Base-by-base conservation (phyloP, 2,113 vertebrate genomes). In the Sorex fumeus region DNA sequence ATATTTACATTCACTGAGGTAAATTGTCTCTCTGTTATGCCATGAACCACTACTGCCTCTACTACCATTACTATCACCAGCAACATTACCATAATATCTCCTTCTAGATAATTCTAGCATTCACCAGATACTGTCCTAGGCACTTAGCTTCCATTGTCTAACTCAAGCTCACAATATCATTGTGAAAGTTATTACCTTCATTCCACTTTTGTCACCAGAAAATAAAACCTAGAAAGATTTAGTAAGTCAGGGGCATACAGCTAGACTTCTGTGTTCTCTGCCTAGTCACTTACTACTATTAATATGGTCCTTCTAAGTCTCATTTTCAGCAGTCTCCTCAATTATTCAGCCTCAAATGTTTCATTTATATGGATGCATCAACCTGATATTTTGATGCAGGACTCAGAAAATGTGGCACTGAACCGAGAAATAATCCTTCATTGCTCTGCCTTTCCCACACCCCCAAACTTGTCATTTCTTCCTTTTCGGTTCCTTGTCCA, bases 181-280 rank as follows among this genome's bases (percentile, higher is more conserved):
- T 70, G 34, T 43, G 36, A 34, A 11, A 27, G 30, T 67, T 25
- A 72, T 8, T n/a, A 3, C 12, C 76, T 69, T 82, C 74, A 87
- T 87, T 83, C n/a, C 43, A 36, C 57, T 88, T 90, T 72, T 67
- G 28, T 21, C 53, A 71, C 6, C 3, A 85, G 30, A 12, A 60
- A 70, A 27, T 53, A 8, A 18, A 62, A 23, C 15, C 70, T 2
- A 50, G 53, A 79, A 30, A 91, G 16, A 18, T 9, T 67, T 43
- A 91, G 57, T 23, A 57, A n/a, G 53, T 88, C 32, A 70, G 32
- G 18, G 6, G 3, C 12, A 72, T 10, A 34, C 13, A 88, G 47
- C 30, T 47, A 28, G 45, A 19, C 34, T 87, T 40, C 40, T 40
- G 87, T 76, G 43, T 84, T 91, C n/a, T 91, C 71, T 91, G 45